Base-by-base conservation (phyloP, 2,888 invertebrate species). In the Cyrtodaria siliqua region DNA sequence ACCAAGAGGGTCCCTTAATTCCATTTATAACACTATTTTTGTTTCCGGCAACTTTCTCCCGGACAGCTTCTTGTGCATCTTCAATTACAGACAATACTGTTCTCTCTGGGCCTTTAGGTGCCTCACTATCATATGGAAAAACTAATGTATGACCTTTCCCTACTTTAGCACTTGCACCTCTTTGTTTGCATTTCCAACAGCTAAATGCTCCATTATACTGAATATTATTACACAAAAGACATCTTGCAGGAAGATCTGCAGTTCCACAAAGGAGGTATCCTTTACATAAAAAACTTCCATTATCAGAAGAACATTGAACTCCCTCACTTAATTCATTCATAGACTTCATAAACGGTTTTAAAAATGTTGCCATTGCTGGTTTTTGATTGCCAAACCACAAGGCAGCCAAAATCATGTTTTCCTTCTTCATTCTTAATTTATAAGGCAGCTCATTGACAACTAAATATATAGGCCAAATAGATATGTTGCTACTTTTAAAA, bases 381-480 rank as follows among this genome's bases (percentile, higher is more conserved):
- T 64, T 64, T 20, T 20, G 6, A 14, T 53, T 29, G 24, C 64
- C 64, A 66, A 66, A 66, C 64, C 64, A 66, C 14, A 66, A 44
- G 4, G 42, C 49, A 23, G 66, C 47, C 3, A 66, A 40, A 24
- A 79, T 61, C 79, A 79, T 74, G 40, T 79, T 71, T 52, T 79
- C 74, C 56, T 59, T 61, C 40, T 27, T 20, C 12, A 70, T 53
- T 59, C 71, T 63, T 42, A 47, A 16, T 47, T 61, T 59, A 23
- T 55, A 62, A 1, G 38, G 55, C 8, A 74, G 33, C 29, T 74
- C 79, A 74, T 79, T 74, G 4, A 79, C 66, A 14, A 49, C 16
- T 12, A 79, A 29, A 52, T 56, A 79, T 6, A 79, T 6, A 16
- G 79, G 79, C 79, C 79, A 79, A 14, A 79, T 49, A 18, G 70